Base-by-base conservation (phyloP, 2,888 invertebrate genomes). In the Megalurothrips usitatus region DNA sequence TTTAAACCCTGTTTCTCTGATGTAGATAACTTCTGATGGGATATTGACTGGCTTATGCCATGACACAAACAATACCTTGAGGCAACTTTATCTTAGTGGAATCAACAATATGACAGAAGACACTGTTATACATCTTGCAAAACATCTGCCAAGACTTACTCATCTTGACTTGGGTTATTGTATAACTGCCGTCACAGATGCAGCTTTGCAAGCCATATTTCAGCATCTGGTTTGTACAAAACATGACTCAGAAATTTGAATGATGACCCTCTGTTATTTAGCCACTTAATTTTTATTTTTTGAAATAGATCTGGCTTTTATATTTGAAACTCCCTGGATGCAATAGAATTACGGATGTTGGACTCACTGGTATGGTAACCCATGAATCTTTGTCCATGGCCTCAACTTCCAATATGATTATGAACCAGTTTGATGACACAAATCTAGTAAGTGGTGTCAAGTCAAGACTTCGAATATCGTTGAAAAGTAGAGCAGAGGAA, bases 121-220 rank as follows among this genome's bases (percentile, higher is more conserved):
- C 83, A 90, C 91, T 48, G 87, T 94, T 9, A 90, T 91, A 81
- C 88, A 88, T 84, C 88, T 93, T 81, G 90, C 92, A 12, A 89
- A 89, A 84, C 89, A 88, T 83, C 87, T 92, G 81, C 89, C 90
- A 0, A 89, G 90, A 82, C 87, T 94, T 78, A 88, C 87, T 0
- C 86, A 88, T 34, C 87, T 94, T 34, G 92, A 94, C 85, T 85
- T 94, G 79, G 91, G 91, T 82, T 91, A 91, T 84, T 94, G 94
- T 85, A 91, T 92, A 83, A 91, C 90, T 87, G 91, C 91, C n/a
- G 91, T 94, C 0, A 93, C 93, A 6, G 93, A 94, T 85, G 88
- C 89, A 82, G 81, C 82, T 34, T 83, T 84, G 81, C 92, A 93
- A 87, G 90, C 90, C 78, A 90, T 94, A 83, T 92, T 93, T 82